Evolutionary conservation across 2,113 vertebrate genomes (phyloP).

Genomic region (Halcyon senegalensis): DNA sequence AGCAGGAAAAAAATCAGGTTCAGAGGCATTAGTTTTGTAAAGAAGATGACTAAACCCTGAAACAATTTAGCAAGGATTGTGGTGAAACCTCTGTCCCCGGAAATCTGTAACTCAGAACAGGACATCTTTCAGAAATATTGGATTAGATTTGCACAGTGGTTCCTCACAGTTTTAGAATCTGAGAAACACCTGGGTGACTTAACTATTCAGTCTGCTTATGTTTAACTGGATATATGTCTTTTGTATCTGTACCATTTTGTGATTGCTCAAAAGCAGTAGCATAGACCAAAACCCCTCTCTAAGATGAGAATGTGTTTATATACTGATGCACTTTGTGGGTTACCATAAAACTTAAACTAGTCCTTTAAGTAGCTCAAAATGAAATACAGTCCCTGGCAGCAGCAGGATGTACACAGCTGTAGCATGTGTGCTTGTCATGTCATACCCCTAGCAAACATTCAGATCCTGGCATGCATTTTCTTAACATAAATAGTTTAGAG

Average conservation of each 20-base stretch:
- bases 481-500: conserved; percentile 62
- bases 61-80: neutral
- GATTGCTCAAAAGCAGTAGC: neutral
- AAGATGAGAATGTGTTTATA: conserved; percentile 36
- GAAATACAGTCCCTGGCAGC: conserved; percentile 43
- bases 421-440: conserved; percentile 63
- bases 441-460: conserved; percentile 36
- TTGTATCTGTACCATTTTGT: neutral
- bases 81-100: neutral
- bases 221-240: conserved; percentile 1
- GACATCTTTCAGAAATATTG: neutral
- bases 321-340: conserved; percentile 21
- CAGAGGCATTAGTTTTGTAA: conserved; percentile 26
- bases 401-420: conserved; percentile 49
- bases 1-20: neutral
- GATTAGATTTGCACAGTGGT: neutral
- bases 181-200: neutral
- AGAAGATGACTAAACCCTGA: conserved; percentile 15
- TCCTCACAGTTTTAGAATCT: conserved; percentile 7
- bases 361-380: conserved; percentile 45
- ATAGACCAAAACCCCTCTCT: neutral
- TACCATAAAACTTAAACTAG: conserved; percentile 51
- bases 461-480: conserved; percentile 56
- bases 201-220: neutral
- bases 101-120: neutral